Percentiles rank a stretch among this genome's conserved stretches.
These are phyloP conservation scores for Etheostoma nigrum DNA, from an alignment of 2,797 vertebrate species.

Conservation along the genomic window DNA sequence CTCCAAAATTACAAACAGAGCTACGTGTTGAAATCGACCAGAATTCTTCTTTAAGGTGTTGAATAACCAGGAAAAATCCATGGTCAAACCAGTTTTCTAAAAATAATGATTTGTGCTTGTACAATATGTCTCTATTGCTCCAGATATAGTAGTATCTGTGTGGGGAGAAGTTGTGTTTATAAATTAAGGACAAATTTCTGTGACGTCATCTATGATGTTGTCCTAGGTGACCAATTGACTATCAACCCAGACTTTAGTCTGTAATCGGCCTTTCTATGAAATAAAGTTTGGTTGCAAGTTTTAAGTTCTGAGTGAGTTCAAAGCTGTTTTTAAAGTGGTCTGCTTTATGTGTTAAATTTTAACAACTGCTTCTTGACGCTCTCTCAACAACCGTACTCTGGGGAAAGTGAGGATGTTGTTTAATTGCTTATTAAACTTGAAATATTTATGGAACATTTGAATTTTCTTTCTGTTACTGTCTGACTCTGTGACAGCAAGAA, in stretches of 20 bases:
- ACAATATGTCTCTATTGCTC: no score
- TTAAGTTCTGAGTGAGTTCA: slow-evolving; percentile 1
- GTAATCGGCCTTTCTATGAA: background rate
- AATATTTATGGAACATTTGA: slow-evolving; percentile 25
- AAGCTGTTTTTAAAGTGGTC: slow-evolving; percentile 18
- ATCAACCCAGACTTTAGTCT: background rate
- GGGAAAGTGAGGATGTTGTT: slow-evolving; percentile 5
- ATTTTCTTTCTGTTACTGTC: slow-evolving; percentile 15
- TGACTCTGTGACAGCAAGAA: slow-evolving; percentile 2
- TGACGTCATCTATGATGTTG: no score
- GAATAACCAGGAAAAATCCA: no score
- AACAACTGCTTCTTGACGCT: slow-evolving; percentile 4
- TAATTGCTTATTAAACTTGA: slow-evolving; percentile 9
- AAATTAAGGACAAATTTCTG: no score
- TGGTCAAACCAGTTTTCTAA: no score
- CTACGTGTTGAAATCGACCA: no score
- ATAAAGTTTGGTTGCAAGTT: background rate
- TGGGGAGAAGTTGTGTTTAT: no score
- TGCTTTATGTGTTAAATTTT: slow-evolving; percentile 35
- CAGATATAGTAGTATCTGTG: no score
- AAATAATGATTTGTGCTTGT: no score
- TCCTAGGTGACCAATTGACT: no score
- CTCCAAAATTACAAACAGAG: no score
- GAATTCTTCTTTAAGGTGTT: no score
- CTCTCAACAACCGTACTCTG: slow-evolving; percentile 3